A percentile compares a stretch with the other conserved stretches of the same genome.
Evolutionary conservation across 2,888 invertebrate genomes (phyloP).

Genomic region (Trissolcus brochymenae): DNA sequence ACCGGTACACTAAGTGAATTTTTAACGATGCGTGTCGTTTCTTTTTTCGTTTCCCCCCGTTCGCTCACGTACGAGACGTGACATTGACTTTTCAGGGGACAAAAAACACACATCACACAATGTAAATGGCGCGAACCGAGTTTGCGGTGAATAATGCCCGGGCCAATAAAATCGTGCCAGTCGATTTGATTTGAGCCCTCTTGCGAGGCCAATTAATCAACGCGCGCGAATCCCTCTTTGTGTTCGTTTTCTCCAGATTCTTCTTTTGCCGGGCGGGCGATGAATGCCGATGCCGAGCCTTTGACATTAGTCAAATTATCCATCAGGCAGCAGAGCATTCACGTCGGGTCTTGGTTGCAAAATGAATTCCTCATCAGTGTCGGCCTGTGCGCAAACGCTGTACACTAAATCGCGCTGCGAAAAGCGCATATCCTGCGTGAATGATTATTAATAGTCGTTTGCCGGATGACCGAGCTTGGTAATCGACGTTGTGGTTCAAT

Average conservation of each 20-base stretch:
- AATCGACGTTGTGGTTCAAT: constrained; percentile 71
- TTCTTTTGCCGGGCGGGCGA: constrained; percentile 5
- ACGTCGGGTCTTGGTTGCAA: constrained; percentile 15
- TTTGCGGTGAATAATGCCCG: constrained; percentile 28
- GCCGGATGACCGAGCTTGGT: constrained; percentile 73
- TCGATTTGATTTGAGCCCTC: constrained; percentile 14
- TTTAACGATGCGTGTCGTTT: constrained; percentile 52
- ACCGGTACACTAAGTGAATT: constrained; percentile 50
- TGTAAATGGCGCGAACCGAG: constrained; percentile 33
- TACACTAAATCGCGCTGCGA: constrained; percentile 62
- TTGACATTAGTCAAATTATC: constrained; percentile 49
- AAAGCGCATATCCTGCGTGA: constrained; percentile 74
- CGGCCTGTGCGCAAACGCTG: constrained; percentile 15
- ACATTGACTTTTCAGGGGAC: constrained; percentile 38
- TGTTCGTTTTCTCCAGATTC: constrained; percentile 1
- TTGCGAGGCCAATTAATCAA: constrained; percentile 32
- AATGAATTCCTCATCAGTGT: constrained; percentile 50
- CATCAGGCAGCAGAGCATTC: constrained; percentile 15
- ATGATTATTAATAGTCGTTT: constrained; percentile 76
- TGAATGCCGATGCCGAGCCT: constrained; percentile 3
- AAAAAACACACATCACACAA: constrained; percentile 7
- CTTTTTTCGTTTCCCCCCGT: constrained; percentile 25
- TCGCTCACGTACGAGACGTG: constrained; percentile 53
- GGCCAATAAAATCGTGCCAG: neutral
- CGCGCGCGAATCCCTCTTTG: constrained; percentile 11